Base-by-base conservation (phyloP, 2,113 vertebrate species). In the Dipodomys merriami region DNA sequence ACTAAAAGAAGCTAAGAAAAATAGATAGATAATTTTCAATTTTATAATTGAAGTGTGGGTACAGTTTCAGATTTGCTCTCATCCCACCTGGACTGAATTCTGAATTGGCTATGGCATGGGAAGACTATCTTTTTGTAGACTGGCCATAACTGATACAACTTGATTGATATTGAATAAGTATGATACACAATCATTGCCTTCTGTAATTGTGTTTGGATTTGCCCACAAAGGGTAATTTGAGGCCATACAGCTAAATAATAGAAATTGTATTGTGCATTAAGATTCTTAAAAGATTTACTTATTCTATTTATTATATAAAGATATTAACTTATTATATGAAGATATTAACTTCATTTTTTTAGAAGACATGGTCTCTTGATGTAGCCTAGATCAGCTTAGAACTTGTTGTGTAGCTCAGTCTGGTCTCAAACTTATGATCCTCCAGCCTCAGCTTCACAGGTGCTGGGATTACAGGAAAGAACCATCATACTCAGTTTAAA, bases 1-100 rank as follows among this genome's bases (percentile, higher is more conserved):
- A 71, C 16, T 33, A 85, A 80, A 39, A 88, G 30, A 69, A 23
- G 7, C 46, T 74, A 49, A 49, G 46, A 78, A 86, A 89, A 62
- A 82, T 46, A 77, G 68, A 82, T 46, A 71, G 22, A 46, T 92
- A 35, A 86, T 91, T 67, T 86, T 27, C 65, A 22, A 89, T 67
- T 85, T 57, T 86, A 73, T 62, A 86, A 60, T 77, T 65, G 53
- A 69, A 85, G 35, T 76, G 44, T 57, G 23, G 23, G 5, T 85
- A 88, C 5, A 33, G 9, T 81, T 23, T 94, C 7, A 13, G 13
- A 10, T 76, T 39, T 89, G 87, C n/a, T 65, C 39, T 81, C 77
- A 64, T 82, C n/a, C 11, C 1, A 68, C 5, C 65, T 53, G 5
- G 22, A 12, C 20, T 86, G 20, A 73, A 53, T 79, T 83, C 8